Evolutionary conservation across 1,140 invertebrate genomes (phyloP).

Genomic region (Maconellicoccus hirsutus): DNA sequence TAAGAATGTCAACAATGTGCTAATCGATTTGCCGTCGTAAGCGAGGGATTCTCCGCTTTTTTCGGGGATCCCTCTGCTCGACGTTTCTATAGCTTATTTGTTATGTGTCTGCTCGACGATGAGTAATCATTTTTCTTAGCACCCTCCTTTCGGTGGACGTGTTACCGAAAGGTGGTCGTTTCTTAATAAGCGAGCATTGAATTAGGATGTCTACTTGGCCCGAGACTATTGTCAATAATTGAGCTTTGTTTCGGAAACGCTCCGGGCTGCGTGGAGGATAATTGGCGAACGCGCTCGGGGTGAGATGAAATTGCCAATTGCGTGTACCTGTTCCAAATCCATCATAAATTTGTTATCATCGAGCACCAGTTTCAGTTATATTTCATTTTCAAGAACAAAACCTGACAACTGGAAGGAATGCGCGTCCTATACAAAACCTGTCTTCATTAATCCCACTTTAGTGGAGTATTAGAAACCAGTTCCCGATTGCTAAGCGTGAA

Average conservation of each 20-base stretch:
- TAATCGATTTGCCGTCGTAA: slow-evolving; percentile 14
- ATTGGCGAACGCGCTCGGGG: too few species aligned
- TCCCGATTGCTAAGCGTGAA: background rate
- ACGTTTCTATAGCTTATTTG: background rate
- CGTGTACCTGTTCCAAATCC: background rate
- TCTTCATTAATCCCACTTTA: slow-evolving; percentile 20
- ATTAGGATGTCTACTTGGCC: background rate
- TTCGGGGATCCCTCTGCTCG: background rate
- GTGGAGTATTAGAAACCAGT: slow-evolving; percentile 11
- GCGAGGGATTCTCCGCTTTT: background rate
- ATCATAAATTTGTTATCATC: background rate
- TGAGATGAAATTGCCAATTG: background rate
- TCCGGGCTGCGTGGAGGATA: background rate
- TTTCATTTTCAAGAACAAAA: slow-evolving; percentile 6
- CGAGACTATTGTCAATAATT: background rate
- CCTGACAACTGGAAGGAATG: slow-evolving; percentile 1
- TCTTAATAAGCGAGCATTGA: background rate
- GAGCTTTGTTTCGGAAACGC: background rate
- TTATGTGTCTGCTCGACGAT: background rate
- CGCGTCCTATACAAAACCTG: slow-evolving; percentile 12
- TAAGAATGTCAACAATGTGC: slow-evolving; percentile 21
- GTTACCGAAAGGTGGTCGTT: background rate
- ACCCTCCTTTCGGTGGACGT: background rate
- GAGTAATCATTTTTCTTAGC: slow-evolving; percentile 21
- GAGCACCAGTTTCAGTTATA: background rate